These are phyloP conservation scores for Emydoidea blandingii DNA, from an alignment of 2,797 vertebrate species.

Conservation along the genomic window DNA sequence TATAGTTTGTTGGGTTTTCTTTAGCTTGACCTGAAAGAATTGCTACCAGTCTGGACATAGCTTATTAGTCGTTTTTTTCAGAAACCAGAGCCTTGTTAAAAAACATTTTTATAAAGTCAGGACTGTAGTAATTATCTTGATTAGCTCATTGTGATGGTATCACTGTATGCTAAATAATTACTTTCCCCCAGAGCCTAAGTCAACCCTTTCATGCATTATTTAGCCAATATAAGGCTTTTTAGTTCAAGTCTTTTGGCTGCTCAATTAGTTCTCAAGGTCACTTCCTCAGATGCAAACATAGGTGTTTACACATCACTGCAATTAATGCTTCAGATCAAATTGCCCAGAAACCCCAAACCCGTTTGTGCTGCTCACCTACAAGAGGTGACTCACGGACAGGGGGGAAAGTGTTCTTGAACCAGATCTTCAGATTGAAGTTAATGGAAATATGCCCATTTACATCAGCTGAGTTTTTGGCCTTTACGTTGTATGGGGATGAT, in stretches of 20 bases:
- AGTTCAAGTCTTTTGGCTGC: slow-evolving; percentile 37
- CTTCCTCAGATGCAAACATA: slow-evolving; percentile 23
- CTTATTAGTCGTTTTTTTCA: slow-evolving; percentile 53
- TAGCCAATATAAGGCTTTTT: slow-evolving; percentile 72
- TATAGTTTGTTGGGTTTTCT: slow-evolving; percentile 48
- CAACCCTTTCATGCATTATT: slow-evolving; percentile 69
- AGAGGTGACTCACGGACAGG: not conserved
- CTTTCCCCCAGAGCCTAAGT: slow-evolving; percentile 60
- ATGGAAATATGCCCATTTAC: not conserved
- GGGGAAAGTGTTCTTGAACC: not conserved
- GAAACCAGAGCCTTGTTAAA: slow-evolving; percentile 65
- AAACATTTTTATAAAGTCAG: slow-evolving; percentile 51
- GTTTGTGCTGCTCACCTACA: not conserved
- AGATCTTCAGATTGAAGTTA: not conserved
- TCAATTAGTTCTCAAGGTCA: slow-evolving; percentile 70
- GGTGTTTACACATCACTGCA: slow-evolving; percentile 3
- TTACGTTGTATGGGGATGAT: not conserved
- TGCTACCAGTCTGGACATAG: slow-evolving; percentile 54
- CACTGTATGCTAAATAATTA: slow-evolving; percentile 69
- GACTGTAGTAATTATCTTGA: slow-evolving; percentile 75
- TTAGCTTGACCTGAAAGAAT: slow-evolving; percentile 40
- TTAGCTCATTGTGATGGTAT: slow-evolving; percentile 77
- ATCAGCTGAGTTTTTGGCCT: not conserved
- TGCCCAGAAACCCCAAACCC: slow-evolving; percentile 54
- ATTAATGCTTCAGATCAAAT: not conserved